phyloP scores from a whole-genome alignment of 2,888 invertebrate genomes.

The Embidobia sp. region DNA sequence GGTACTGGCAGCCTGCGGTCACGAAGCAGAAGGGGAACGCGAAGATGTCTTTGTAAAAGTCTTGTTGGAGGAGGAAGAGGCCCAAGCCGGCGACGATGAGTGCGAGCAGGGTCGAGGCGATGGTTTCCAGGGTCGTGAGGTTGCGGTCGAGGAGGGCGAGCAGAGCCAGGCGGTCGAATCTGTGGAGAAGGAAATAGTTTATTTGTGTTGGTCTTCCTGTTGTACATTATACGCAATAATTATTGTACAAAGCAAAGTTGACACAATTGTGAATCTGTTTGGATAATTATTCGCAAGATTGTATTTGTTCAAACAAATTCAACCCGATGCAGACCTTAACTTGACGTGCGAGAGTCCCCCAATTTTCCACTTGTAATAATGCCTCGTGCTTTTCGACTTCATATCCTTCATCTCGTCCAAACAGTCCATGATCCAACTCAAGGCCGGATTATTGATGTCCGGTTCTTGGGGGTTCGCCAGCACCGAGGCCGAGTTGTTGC shows the following conservation, averaged over 20 bases:
- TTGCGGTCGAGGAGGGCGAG: conserved; percentile 97
- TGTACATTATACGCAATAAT: no score
- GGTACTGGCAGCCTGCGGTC: conserved; percentile 99
- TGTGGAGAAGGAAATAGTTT: no score
- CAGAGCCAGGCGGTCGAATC: conserved; percentile 95
- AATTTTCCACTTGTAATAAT: conserved; percentile 90
- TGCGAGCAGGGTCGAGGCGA: conserved; percentile 91
- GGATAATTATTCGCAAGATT: no score
- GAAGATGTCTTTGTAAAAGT: conserved; percentile 95
- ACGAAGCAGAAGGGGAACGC: conserved; percentile 98
- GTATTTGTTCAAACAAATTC: no score
- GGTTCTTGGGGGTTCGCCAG: conserved; percentile 83
- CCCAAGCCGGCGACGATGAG: conserved; percentile 93
- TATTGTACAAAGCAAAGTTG: no score
- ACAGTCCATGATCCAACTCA: conserved; percentile 83
- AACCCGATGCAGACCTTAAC: conserved; percentile 88
- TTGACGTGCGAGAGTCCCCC: conserved; percentile 84
- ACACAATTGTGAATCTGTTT: no score
- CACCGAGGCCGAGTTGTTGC: conserved; percentile 50
- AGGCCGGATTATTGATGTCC: conserved; percentile 82
- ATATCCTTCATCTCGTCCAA: conserved; percentile 83
- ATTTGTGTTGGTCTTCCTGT: no score
- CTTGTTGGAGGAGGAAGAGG: conserved; percentile 89
- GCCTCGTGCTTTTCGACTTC: conserved; percentile 82
- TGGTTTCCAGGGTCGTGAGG: conserved; percentile 90